A percentile compares a stretch with the other conserved stretches of the same genome.
Evolutionary conservation across 2,797 vertebrate genomes (phyloP).

Genomic region (Tangara arthus): DNA sequence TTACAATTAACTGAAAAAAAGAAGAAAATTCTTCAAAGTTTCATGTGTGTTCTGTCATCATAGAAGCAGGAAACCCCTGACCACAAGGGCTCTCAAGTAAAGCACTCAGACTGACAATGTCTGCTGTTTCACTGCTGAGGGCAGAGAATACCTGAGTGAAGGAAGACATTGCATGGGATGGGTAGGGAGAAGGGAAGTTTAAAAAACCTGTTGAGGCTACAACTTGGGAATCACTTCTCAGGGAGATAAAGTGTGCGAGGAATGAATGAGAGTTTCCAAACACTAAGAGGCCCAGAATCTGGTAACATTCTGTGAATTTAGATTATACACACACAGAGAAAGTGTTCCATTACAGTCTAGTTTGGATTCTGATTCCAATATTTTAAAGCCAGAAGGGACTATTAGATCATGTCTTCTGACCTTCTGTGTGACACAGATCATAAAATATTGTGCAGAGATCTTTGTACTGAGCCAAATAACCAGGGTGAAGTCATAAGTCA

Average conservation of each 20-base stretch:
- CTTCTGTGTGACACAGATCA: not conserved
- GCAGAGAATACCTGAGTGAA: not conserved
- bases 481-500: not conserved
- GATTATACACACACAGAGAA: not conserved
- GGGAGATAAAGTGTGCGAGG: not conserved
- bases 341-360: not conserved
- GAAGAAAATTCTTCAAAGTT: not conserved
- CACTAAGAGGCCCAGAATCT: not conserved
- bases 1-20: not conserved
- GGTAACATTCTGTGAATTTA: not conserved
- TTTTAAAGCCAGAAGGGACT: not conserved
- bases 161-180: not conserved
- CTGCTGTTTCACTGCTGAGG: not conserved
- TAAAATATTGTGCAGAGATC: not conserved
- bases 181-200: not conserved
- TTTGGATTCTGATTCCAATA: not conserved
- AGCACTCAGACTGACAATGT: not conserved
- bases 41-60: not conserved
- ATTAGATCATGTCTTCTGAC: constrained; percentile 2
- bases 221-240: not conserved
- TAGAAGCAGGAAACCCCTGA: not conserved
- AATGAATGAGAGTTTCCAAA: not conserved
- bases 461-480: not conserved
- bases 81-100: not conserved
- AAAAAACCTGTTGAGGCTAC: not conserved